phyloP scores from a whole-genome alignment of 92 coral and sea anemone genomes.

The Zoanthus solanderi region DNA sequence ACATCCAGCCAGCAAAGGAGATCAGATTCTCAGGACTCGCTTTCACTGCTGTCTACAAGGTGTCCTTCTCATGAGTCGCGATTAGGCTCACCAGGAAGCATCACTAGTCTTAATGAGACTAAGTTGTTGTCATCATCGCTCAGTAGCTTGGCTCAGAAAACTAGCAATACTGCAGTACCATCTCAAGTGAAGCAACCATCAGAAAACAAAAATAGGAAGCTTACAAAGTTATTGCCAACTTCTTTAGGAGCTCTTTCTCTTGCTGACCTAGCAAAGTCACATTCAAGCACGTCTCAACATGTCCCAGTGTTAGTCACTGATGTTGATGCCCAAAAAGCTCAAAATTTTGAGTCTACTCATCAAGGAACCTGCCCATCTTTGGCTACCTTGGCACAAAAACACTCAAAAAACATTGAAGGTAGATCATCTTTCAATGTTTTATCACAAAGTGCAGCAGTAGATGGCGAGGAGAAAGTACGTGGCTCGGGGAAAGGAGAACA shows the following conservation, averaged over 20 bases:
- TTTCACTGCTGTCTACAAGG: background rate
- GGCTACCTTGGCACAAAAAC: background rate
- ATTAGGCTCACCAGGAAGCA: background rate
- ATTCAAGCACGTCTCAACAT: background rate
- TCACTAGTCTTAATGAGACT: background rate
- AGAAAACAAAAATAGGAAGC: constrained; percentile 1
- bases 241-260: constrained; percentile 37
- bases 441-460: background rate
- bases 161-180: background rate
- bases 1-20: background rate
- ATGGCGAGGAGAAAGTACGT: too few relatives aligned
- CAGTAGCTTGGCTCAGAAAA: constrained; percentile 16
- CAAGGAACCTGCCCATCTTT: background rate
- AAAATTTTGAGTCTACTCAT: background rate
- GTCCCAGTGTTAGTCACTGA: background rate
- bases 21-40: background rate
- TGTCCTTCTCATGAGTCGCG: background rate
- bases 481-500: background rate
- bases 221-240: background rate
- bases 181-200: background rate
- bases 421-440: background rate
- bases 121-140: constrained; percentile 34
- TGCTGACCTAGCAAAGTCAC: constrained; percentile 32
- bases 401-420: background rate
- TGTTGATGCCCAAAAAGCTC: too few relatives aligned